Base-by-base conservation (phyloP, 2,113 vertebrate species). In the Amphiprion ocellaris region DNA sequence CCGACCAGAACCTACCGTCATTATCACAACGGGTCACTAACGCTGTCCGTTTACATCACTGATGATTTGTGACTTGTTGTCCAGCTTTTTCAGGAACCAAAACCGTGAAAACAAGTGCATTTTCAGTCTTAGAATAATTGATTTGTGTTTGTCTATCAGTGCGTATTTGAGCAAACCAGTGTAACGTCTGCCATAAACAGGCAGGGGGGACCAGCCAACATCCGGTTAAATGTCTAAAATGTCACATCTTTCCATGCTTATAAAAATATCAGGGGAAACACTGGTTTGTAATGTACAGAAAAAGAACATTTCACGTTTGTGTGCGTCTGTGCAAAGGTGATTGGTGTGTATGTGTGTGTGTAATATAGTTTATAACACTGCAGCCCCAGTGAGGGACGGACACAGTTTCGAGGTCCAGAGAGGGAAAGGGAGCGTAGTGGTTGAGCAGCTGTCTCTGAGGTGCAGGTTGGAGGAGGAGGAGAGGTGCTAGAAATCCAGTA, bases 321-420 rank as follows among this genome's bases (percentile, higher is more conserved):
- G 74, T 74, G 67, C 69, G 46, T 74, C 53, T 72, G 71, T 81
- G 80, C 79, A 74, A 83, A 79, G 62, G 61, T 84, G 84, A 79
- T 74, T 9, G 15, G 49, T 82, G 79, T 71, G 41, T 63, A 50
- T 62, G 61, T 75, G 56, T 71, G 21, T 62, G 74, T 65, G 46
- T 78, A 28, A 68, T 60, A 49, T 28, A 79, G 70, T 87, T 81
- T 58, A 75, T 78, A 56, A 75, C 11, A 61, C 79, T 73, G 80
- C 75, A 85, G 83, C 80, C 79, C 61, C 78, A 46, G 74, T 82
- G 79, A 46, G 83, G 71, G 69, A 70, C 82, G 66, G 81, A 90
- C 90, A 92, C 92, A 92, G 92, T 92, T 92, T 91, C 44, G 74
- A 92, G 93, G 92, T 93, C 92, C 90, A 68, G 76, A 77, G 50